Base-by-base conservation (phyloP, 2,888 invertebrate genomes). In the Cheilosia impressa region DNA sequence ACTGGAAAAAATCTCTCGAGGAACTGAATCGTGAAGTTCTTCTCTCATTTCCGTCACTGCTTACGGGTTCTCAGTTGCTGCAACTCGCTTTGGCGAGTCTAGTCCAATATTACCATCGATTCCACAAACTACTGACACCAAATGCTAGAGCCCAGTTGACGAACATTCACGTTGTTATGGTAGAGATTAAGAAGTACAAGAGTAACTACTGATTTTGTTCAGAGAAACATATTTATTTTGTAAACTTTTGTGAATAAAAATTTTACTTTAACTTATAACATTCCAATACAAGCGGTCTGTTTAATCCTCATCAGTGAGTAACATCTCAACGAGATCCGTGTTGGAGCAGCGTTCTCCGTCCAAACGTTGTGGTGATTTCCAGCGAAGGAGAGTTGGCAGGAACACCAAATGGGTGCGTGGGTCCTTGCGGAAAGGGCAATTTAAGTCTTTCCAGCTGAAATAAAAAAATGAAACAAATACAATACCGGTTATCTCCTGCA, bases 171-270 rank as follows among this genome's bases (percentile, higher is more conserved):
- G 97, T 98, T 81, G 97, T 99, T 80, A 99, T 99, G 98, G 98
- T 99, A 2, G 99, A 99, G 94, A 97, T 99, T 87, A 99, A 99
- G 93, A 99, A 99, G 93, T 99, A 99, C 93, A 99, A 99, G 93
- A 98, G 98, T 7, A 97, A 96, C 92, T 99, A 97, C 93, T 98
- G 93, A 93, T 55, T 52, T 45, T n/a, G 7, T 53, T 45, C 19
- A 13, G 13, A 52, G 43, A 55, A 63, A 53, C 15, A 17, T 41
- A 38, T 47, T 57, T 57, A 34, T 57, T 15, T 27, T 63, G 19
- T 41, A 17, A 45, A 50, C 38, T 55, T 57, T 47, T 50, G 43
- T 45, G 43, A 72, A 78, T 83, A 83, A 66, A 78, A 78, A 77
- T 63, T 27, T 52, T 65, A 76, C 66, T 81, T 81, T 66, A 72